These are phyloP conservation scores for Pollenia amentaria DNA, from an alignment of 2,888 invertebrate genomes.

Conservation along the genomic window DNA sequence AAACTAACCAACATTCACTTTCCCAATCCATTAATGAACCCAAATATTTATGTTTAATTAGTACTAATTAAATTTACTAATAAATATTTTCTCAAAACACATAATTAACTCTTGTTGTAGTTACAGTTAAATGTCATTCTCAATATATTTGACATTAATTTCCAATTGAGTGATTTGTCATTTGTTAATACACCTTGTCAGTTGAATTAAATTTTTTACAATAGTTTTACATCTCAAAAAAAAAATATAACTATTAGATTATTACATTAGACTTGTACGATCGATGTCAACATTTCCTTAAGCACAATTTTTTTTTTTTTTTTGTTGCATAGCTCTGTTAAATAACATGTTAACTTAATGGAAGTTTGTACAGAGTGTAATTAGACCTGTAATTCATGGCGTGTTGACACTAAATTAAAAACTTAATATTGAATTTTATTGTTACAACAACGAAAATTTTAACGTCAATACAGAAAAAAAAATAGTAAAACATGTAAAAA, in stretches of 20 bases:
- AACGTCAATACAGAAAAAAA: neutral
- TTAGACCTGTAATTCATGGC: constrained; percentile 15
- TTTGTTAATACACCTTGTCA: constrained; percentile 47
- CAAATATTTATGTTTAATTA: constrained; percentile 52
- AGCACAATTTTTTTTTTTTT: neutral
- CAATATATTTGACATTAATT: constrained; percentile 60
- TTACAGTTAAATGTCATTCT: no score
- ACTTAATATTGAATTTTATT: constrained; percentile 14
- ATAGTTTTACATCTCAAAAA: neutral
- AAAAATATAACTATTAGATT: constrained; percentile 11
- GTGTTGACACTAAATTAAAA: constrained; percentile 34
- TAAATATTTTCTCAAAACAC: constrained; percentile 30
- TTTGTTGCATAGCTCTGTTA: constrained; percentile 17
- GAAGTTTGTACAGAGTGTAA: no score
- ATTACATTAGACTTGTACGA: constrained; percentile 15
- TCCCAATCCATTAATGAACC: neutral
- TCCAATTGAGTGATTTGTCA: constrained; percentile 64
- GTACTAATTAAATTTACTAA: constrained; percentile 47
- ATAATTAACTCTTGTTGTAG: neutral
- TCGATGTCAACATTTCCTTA: constrained; percentile 65
- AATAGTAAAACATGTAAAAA: constrained; percentile 15
- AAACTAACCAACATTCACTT: no score
- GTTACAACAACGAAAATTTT: neutral
- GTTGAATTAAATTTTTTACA: constrained; percentile 20
- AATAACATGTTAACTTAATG: constrained; percentile 27